Evolutionary conservation across 2,113 vertebrate genomes (phyloP), one percentile per base, ranked within the genome.

Genomic region (Anthoscopus minutus): DNA sequence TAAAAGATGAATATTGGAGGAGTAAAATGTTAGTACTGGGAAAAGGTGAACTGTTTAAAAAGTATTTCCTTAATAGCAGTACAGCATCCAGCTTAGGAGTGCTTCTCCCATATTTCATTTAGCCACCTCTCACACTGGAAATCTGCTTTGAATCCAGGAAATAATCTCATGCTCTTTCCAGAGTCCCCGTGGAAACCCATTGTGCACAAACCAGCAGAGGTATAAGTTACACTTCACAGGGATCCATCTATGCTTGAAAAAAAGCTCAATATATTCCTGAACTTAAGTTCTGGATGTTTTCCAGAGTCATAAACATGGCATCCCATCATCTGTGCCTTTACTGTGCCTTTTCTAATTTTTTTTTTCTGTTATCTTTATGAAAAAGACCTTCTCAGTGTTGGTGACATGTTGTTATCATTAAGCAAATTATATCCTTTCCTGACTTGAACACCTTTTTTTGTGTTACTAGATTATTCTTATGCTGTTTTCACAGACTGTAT

Each of bases 161-260:
- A 94, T 27, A 80, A 92, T 51, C 92, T 86, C 4, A 0, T 35
- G 48, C 35, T 82, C 21, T 83, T 92, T 82, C 80, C 79, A 82
- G 72, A 64, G 48, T 74, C 82, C 58, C 47, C 6, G 25, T 83
- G 47, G 79, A 96, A 96, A 96, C 45, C 71, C 64, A 48, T 14
- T 54, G 60, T 0, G 0, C 47, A 88, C 76, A 78, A 60, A 81
- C 16, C 76, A 88, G 60, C 37, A 18, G 40, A 66, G 69, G 57
- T 74, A 86, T 74, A 81, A 51, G 72, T 95, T 96, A 92, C 92
- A 92, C 92, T 96, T 96, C 89, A 94, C 76, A 97, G 72, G 44
- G 79, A 86, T 74, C 31, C 51, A 48, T 86, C 88, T 48, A 83
- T 0, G 0, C 40, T 58, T 81, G 25, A 73, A 91, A 86, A 40